Conservation (phyloP, 2,888 invertebrate species). For the Blomia tropicalis region DNA sequence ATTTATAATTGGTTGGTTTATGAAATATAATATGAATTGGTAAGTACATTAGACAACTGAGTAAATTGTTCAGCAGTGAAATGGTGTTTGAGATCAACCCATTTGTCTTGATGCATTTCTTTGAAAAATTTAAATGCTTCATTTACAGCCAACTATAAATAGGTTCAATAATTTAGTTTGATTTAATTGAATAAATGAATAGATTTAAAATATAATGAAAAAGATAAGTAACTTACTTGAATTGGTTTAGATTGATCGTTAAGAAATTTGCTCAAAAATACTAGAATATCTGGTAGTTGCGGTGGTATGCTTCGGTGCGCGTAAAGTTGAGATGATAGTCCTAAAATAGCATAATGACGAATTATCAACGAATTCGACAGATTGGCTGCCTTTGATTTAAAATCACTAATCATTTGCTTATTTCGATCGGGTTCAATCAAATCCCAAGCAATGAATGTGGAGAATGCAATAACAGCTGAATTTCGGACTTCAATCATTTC, state of each 20-base stretch:
- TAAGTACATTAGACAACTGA: too few relatives aligned
- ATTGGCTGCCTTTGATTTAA: neutral
- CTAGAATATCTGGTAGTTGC: neutral
- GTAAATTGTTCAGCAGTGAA: too few relatives aligned
- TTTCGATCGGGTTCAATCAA: neutral
- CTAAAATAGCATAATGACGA: neutral
- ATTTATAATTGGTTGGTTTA: too few relatives aligned
- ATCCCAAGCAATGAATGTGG: neutral
- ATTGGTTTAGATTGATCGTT: neutral
- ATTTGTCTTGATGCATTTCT: too few relatives aligned
- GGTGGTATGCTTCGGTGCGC: neutral
- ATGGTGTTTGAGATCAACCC: too few relatives aligned
- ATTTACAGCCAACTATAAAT: too few relatives aligned
- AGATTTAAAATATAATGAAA: too few relatives aligned
- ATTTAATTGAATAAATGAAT: too few relatives aligned
- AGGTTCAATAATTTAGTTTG: too few relatives aligned
- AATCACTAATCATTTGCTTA: neutral
- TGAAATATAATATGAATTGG: too few relatives aligned
- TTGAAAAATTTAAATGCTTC: too few relatives aligned
- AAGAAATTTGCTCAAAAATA: neutral
- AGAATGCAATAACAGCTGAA: neutral
- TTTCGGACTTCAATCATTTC: conserved; percentile 3
- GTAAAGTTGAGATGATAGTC: neutral
- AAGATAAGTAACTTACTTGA: neutral
- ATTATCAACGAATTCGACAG: neutral